A percentile compares a stretch with the other conserved stretches of the same genome.
phyloP scores from a whole-genome alignment of 2,113 vertebrate genomes.

The Pelvicachromis taeniatus region DNA sequence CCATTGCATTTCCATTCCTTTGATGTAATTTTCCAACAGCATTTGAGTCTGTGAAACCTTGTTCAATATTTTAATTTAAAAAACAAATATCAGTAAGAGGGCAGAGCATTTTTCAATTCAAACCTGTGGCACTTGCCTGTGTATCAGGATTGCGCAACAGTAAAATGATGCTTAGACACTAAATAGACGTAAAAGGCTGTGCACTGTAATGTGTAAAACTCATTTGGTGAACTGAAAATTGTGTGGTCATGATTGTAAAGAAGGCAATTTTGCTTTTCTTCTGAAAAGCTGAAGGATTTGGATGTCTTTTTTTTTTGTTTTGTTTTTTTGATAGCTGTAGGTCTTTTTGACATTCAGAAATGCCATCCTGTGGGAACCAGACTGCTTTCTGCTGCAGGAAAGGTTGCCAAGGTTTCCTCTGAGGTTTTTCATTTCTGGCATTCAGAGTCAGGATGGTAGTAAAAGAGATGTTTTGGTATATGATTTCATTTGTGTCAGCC shows the following conservation, averaged over 20 bases:
- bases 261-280: neutral
- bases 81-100: neutral
- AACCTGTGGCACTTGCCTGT: neutral
- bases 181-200: neutral
- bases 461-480: slow-evolving; percentile 7
- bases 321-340: neutral
- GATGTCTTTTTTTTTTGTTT: neutral
- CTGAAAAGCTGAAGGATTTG: neutral
- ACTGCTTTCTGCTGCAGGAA: neutral
- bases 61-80: neutral
- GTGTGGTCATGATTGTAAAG: neutral
- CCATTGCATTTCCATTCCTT: neutral
- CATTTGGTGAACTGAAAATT: neutral
- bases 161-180: neutral
- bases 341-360: neutral
- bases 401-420: neutral
- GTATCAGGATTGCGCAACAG: neutral
- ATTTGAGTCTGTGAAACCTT: neutral
- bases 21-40: neutral
- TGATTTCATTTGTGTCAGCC: neutral
- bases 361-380: neutral
- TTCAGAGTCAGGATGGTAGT: slow-evolving; percentile 19
- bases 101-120: neutral
- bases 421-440: slow-evolving; percentile 12
- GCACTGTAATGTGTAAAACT: neutral